Base-by-base conservation (phyloP, 1,140 invertebrate species). In the Octopus bimaculoides region DNA sequence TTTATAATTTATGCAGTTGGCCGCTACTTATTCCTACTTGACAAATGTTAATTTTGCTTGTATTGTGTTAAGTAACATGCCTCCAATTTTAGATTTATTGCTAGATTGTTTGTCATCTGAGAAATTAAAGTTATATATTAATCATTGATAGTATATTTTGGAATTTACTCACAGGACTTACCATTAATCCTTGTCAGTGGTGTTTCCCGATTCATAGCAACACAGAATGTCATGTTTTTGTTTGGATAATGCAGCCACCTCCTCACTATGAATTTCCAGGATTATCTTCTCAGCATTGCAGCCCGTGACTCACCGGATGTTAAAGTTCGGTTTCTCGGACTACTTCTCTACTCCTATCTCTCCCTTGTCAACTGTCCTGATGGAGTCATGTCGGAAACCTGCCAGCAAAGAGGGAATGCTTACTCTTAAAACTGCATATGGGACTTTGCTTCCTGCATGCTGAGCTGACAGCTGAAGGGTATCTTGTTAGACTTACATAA, bases 381-480 rank as follows among this genome's bases (percentile, higher is more conserved):
- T 52, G 56, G 77, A 78, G 77, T 78, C 77, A 78, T 78, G 77
- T 78, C 77, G 77, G 77, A 78, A 61, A 56, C 77, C 77, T 78
- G 77, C 77, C 77, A 78, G 74, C 52, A 75, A 52, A 75, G 8
- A 41, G 41, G 74, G 66, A 20, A 71, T 20, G 17, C 17, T 14
- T 71, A 71, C 66, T 71, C 9, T 71, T 71, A 71, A 71, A 14
- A 71, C 66, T 71, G 66, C 74, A 53, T 52, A 75, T 75, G 74
- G 74, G 74, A 75, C 74, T 75, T 75, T 75, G 74, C 26, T 75
- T 75, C 74, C 26, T 75, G 73, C 73, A 74, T 9, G 73, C n/a
- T 66, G 73, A 9, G 9, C 9, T 61, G 56, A 61, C 56, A 6
- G 66, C 66, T 71, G 66, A 71, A 71, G 17, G 66, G 66, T 71